Evolutionary conservation across 2,797 vertebrate species (phyloP).

Genomic region (Heteromormyrus szaboi): DNA sequence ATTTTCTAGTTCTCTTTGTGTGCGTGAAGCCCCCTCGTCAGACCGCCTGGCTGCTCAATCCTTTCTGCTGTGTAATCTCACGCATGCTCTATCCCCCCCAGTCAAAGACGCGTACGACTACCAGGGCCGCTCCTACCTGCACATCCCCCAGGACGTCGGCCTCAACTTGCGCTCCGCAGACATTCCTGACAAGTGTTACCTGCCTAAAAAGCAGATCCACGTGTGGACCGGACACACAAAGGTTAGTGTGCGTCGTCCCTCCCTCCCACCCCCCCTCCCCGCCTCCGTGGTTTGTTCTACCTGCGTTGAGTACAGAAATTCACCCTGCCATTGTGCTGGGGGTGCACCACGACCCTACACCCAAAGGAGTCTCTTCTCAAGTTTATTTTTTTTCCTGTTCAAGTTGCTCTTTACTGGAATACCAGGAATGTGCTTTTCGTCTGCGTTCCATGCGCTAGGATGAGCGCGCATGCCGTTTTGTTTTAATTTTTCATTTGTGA

Average conservation of each 20-base stretch:
- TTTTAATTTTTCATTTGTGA: neutral
- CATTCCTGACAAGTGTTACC: constrained; percentile 90
- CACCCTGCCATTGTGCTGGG: neutral
- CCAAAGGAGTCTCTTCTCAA: neutral
- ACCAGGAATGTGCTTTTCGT: neutral
- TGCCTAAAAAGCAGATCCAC: constrained; percentile 96
- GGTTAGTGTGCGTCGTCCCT: constrained; percentile 52
- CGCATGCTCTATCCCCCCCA: constrained; percentile 44
- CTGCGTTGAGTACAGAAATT: neutral
- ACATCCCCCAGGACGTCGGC: constrained; percentile 93
- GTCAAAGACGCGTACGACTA: constrained; percentile 99
- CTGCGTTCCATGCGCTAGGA: neutral
- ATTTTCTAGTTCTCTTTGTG: neutral
- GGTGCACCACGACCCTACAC: neutral
- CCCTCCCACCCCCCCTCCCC: neutral
- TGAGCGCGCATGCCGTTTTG: neutral
- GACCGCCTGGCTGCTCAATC: neutral
- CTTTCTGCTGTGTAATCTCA: neutral
- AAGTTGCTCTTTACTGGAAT: neutral
- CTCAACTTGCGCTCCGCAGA: constrained; percentile 85
- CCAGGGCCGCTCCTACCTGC: constrained; percentile 93
- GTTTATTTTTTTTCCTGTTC: neutral
- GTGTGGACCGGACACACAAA: constrained; percentile 98
- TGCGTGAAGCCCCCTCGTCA: neutral
- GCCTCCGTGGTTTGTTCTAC: neutral